Base-by-base conservation (phyloP, 2,113 vertebrate species). In the Murina feae region DNA sequence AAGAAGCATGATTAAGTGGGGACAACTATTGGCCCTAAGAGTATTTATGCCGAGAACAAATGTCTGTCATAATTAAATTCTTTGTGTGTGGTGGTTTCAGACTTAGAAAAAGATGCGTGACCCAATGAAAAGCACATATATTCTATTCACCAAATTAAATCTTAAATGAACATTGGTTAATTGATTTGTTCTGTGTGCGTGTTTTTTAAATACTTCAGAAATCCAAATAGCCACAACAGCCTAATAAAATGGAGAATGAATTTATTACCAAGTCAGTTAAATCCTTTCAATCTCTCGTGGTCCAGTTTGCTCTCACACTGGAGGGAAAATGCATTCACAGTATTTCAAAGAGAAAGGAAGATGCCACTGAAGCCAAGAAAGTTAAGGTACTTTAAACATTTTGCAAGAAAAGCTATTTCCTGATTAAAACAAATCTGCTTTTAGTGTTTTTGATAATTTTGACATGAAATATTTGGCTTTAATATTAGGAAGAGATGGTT, bases 91-190 rank as follows among this genome's bases (percentile, higher is more conserved):
- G 96, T 96, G 82, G 92, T 91, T 96, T 93, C 92, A 83, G 89
- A 92, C 95, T 96, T 96, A 63, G 96, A 95, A 58, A 97, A 98
- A 97, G 95, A 97, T 98, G 97, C 93, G 97, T 96, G 93, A 76
- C 85, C 97, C 95, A 97, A 97, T 97, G 97, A 96, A 97, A 97
- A 97, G 97, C 98, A 97, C 96, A 94, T 97, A 98, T 97, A 98
- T 97, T 98, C 95, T 91, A 92, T 96, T 98, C 97, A 95, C 95
- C 97, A 98, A 98, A 98, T 98, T 98, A 97, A 98, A 98, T 98
- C 96, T 98, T 94, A 97, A 95, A 32, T 95, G 97, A 98, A 98
- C 97, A 97, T 95, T 96, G 96, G 96, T 95, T 98, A 98, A 98
- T 97, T 98, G 97, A 98, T 98, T 98, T 98, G 98, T 98, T 97